Conservation (phyloP, 2,113 vertebrate species). For the Paraplagusia blochii region DNA sequence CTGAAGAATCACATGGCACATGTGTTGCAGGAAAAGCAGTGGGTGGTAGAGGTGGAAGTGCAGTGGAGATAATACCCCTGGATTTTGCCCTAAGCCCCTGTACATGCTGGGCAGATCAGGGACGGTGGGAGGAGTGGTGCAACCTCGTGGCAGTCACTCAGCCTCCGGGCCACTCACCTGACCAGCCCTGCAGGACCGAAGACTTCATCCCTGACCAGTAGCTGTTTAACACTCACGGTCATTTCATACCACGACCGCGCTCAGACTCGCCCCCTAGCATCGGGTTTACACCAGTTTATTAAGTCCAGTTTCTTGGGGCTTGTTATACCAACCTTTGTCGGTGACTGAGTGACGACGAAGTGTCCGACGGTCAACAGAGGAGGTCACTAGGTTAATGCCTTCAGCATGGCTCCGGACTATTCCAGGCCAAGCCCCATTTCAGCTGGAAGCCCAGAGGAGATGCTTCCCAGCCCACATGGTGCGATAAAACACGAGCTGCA, state of each 20-base stretch:
- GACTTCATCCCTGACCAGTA: constrained; percentile 39
- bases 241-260: constrained; percentile 19
- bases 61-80: constrained; percentile 69
- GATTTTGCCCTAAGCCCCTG: constrained; percentile 83
- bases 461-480: constrained; percentile 46
- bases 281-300: not conserved
- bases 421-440: constrained; percentile 47
- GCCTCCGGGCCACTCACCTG: constrained; percentile 76
- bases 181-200: constrained; percentile 49
- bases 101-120: constrained; percentile 83
- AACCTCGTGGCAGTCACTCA: constrained; percentile 79
- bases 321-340: constrained; percentile 25
- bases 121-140: constrained; percentile 77
- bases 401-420: constrained; percentile 56
- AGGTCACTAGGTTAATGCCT: constrained; percentile 66
- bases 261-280: not conserved
- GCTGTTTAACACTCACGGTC: constrained; percentile 18
- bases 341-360: constrained; percentile 30
- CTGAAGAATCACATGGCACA: constrained; percentile 2
- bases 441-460: constrained; percentile 59
- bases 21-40: constrained; percentile 34
- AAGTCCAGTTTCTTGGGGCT: constrained; percentile 7
- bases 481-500: constrained; percentile 56
- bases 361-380: constrained; percentile 22
- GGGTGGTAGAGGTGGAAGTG: constrained; percentile 72